Evolutionary conservation across 2,888 invertebrate species (phyloP).

Genomic region (Ceriagrion tenellum): DNA sequence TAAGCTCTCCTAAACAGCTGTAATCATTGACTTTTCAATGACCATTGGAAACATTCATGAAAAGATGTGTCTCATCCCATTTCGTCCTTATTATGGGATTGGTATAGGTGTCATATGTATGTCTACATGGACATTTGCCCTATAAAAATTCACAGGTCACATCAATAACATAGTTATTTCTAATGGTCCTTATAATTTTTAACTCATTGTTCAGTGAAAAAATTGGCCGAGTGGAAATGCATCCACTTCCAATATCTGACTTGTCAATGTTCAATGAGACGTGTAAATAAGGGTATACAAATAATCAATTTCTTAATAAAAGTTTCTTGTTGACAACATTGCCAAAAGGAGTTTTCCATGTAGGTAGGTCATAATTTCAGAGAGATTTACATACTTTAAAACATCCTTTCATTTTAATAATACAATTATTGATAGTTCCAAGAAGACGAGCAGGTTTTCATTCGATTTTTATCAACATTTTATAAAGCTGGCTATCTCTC

Average conservation of each 20-base stretch:
- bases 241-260: background rate
- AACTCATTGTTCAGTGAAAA: background rate
- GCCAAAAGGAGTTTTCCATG: background rate
- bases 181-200: conserved; percentile 55
- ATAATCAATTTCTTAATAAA: background rate
- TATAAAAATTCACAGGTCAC: conserved; percentile 64
- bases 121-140: conserved; percentile 48
- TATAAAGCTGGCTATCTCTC: conserved; percentile 51
- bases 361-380: background rate
- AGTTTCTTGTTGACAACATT: background rate
- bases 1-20: conserved; percentile 41
- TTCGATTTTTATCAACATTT: conserved; percentile 37
- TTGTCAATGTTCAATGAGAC: background rate
- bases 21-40: conserved; percentile 38
- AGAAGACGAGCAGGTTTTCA: conserved; percentile 61
- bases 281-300: background rate
- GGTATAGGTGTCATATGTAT: conserved; percentile 34
- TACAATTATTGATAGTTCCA: background rate
- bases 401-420: background rate
- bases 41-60: conserved; percentile 50
- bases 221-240: background rate
- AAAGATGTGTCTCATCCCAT: conserved; percentile 40
- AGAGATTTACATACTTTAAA: conserved; percentile 8
- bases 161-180: conserved; percentile 57
- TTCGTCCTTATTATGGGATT: conserved; percentile 38